Base-by-base conservation (phyloP, 2,797 vertebrate species). In the Propithecus perrieri region DNA sequence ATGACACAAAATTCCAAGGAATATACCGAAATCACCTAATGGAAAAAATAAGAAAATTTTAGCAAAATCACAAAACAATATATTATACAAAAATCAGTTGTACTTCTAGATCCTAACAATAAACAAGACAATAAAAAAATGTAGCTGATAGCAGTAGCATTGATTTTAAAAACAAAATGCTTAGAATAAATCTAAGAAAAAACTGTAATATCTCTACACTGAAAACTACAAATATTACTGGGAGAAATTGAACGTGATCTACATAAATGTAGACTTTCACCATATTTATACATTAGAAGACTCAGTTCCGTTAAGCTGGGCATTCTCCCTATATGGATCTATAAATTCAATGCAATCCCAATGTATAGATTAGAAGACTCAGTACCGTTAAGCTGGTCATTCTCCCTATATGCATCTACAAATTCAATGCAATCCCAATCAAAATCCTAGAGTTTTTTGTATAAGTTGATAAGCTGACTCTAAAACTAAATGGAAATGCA, bases 401-500 rank as follows among this genome's bases (percentile, higher is more conserved):
- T 94, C 53, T 94, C 43, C 28, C 57, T n/a, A 93, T 85, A 81
- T 53, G 35, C n/a, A 63, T 67, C 59, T 74, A 81, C 81, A 84
- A 85, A 75, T 92, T 89, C 41, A 85, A 81, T 20, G 85, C 3
- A n/a, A 90, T 95, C 69, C 12, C 38, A 95, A 69, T 78, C 55
- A 92, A 97, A 86, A 81, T 55, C 38, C 28, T 48, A 84, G 20
- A 50, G 7, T 5, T 81, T 53, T 88, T 69, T 30, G 0, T 61
- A 85, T 83, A 95, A 88, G 76, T n/a, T 59, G 53, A 76, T 26
- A 30, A 96, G 72, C 43, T 81, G 43, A 88, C 28, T 76, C 41
- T 59, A 92, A 95, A 95, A 71, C 67, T 63, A 85, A 94, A 38
- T 85, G 72, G 43, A 67, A 96, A 90, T 92, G 28, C 41, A 80